A percentile compares a stretch with the other conserved stretches of the same genome.
Evolutionary conservation across 2,888 invertebrate species (phyloP).

Genomic region (Papilio demoleus): DNA sequence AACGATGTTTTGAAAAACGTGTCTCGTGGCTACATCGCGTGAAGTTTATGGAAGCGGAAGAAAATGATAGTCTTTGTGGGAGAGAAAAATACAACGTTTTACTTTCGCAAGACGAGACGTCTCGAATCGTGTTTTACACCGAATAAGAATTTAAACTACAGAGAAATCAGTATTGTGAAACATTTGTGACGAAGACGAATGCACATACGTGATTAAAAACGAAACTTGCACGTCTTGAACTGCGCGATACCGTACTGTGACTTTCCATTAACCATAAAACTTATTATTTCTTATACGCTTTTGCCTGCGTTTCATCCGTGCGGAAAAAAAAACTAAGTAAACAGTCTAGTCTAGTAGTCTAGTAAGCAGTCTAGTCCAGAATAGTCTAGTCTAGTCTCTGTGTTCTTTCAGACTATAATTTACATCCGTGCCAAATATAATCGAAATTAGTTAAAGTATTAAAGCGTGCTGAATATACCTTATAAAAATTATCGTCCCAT

Average conservation of each 20-base stretch:
- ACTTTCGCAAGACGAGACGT: background rate
- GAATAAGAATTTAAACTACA: constrained; percentile 31
- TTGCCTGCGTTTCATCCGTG: no score
- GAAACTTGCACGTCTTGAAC: constrained; percentile 10
- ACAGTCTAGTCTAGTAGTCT: no score
- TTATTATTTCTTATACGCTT: no score
- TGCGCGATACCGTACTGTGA: background rate
- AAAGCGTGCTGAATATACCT: no score
- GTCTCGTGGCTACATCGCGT: constrained; percentile 20
- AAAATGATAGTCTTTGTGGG: constrained; percentile 32
- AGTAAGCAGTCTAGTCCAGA: no score
- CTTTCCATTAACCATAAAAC: background rate
- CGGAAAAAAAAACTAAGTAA: no score
- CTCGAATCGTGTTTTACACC: constrained; percentile 8
- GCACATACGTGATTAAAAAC: constrained; percentile 24
- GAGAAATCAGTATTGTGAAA: constrained; percentile 35
- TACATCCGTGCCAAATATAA: no score
- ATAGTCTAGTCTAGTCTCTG: no score
- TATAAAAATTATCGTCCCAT: no score
- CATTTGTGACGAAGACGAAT: constrained; percentile 17
- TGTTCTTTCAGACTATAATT: no score
- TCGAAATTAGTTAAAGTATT: no score
- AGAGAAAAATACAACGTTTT: constrained; percentile 26
- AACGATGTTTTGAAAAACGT: background rate
- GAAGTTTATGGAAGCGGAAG: constrained; percentile 30